These are phyloP conservation scores for Hippolais icterina DNA, from an alignment of 2,113 vertebrate genomes.

Conservation along the genomic window DNA sequence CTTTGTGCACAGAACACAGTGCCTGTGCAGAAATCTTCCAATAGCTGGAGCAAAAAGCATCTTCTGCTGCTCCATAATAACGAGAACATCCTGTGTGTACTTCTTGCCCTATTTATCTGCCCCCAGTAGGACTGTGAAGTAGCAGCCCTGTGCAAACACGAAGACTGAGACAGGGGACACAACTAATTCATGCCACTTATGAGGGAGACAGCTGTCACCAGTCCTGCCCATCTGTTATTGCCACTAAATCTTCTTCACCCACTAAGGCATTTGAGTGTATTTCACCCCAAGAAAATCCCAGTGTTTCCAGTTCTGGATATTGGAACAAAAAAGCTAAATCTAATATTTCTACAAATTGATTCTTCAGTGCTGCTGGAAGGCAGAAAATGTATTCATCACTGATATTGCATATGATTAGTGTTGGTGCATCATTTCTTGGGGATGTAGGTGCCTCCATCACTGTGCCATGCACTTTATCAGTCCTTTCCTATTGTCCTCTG, in stretches of 20 bases:
- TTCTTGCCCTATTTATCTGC: not conserved
- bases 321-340: not conserved
- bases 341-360: not conserved
- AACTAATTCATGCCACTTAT: fast-evolving
- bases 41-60: not conserved
- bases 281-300: not conserved
- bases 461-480: not conserved
- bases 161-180: not conserved
- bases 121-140: not conserved
- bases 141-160: not conserved
- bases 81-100: not conserved
- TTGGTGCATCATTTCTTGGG: not conserved
- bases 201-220: not conserved
- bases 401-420: not conserved
- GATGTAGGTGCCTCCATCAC: not conserved
- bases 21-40: not conserved
- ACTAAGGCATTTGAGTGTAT: not conserved
- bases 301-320: not conserved
- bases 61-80: not conserved
- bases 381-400: not conserved
- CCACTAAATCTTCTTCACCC: not conserved
- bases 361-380: not conserved
- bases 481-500: not conserved
- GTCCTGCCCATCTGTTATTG: not conserved
- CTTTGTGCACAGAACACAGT: not conserved